Percentiles rank a stretch among this genome's conserved stretches.
These are phyloP conservation scores for Calypte anna DNA, from an alignment of 2,113 vertebrate genomes.

Conservation along the genomic window DNA sequence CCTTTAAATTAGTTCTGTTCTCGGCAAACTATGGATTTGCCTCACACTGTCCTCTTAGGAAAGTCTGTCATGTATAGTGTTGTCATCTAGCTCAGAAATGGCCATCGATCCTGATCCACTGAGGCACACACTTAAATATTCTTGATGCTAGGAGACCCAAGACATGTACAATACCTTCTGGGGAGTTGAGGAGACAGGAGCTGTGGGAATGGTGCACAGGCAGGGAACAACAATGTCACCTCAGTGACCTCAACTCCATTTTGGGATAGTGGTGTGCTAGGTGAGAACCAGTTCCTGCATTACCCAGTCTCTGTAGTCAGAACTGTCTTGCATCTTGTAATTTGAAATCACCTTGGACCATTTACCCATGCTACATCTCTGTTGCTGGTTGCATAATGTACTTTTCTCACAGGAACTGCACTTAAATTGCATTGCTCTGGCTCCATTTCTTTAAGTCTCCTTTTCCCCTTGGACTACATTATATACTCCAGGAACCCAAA, in stretches of 20 bases:
- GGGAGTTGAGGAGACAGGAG: background rate
- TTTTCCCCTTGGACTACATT: background rate
- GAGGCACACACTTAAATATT: background rate
- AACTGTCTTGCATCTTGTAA: background rate
- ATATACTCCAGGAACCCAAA: background rate
- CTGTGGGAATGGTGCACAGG: background rate
- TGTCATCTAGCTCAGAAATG: background rate
- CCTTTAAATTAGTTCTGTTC: background rate
- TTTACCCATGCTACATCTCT: background rate
- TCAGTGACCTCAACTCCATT: background rate
- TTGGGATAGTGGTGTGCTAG: background rate
- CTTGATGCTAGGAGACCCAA: background rate
- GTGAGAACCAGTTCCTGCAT: background rate
- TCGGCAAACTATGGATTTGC: background rate
- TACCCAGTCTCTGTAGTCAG: background rate
- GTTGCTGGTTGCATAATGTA: background rate
- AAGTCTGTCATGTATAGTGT: background rate
- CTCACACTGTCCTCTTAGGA: background rate
- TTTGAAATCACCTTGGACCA: background rate
- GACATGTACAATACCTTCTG: accelerated
- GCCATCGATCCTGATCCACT: background rate
- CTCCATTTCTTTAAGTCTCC: background rate
- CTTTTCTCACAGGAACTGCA: background rate
- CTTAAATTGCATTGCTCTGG: background rate
- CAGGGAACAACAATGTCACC: background rate